phyloP scores from a whole-genome alignment of 1,140 invertebrate genomes.

The Potamilus streckersoni region DNA sequence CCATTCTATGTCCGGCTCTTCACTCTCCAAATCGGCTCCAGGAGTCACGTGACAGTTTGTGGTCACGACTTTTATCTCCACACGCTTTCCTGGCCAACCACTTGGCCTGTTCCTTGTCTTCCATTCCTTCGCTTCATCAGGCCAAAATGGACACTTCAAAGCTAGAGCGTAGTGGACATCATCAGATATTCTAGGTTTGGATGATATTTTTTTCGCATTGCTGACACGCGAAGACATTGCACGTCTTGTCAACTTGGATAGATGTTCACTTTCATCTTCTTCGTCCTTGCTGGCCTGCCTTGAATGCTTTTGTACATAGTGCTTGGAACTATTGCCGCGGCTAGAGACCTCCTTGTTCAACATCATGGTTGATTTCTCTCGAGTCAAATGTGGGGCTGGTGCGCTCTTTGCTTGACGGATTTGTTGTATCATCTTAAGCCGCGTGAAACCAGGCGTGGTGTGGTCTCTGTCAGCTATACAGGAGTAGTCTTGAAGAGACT shows the following conservation, averaged over 20 bases:
- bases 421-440: conserved; percentile 11
- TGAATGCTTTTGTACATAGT: conserved; percentile 19
- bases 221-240: not conserved
- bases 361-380: conserved; percentile 25
- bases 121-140: conserved; percentile 23
- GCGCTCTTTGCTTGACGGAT: conserved; percentile 22
- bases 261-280: conserved; percentile 19
- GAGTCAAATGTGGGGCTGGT: conserved; percentile 7
- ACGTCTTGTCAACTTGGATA: conserved; percentile 11
- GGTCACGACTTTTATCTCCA: conserved; percentile 24
- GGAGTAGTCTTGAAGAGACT: not conserved
- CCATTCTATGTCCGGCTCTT: conserved; percentile 30
- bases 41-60: conserved; percentile 29
- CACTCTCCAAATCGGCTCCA: conserved; percentile 18
- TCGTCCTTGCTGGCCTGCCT: conserved; percentile 15
- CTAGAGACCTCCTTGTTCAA: conserved; percentile 12
- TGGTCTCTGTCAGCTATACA: conserved; percentile 8
- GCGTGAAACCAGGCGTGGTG: conserved; percentile 18
- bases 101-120: conserved; percentile 9
- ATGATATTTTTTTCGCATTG: too few relatives aligned
- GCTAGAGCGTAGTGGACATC: conserved; percentile 24
- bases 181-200: conserved; percentile 1
- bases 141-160: conserved; percentile 22
- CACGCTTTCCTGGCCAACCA: conserved; percentile 27
- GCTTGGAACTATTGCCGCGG: conserved; percentile 25